These are phyloP conservation scores for Drosophila kurseongensis DNA, from an alignment of 1,140 invertebrate genomes.

Conservation along the genomic window DNA sequence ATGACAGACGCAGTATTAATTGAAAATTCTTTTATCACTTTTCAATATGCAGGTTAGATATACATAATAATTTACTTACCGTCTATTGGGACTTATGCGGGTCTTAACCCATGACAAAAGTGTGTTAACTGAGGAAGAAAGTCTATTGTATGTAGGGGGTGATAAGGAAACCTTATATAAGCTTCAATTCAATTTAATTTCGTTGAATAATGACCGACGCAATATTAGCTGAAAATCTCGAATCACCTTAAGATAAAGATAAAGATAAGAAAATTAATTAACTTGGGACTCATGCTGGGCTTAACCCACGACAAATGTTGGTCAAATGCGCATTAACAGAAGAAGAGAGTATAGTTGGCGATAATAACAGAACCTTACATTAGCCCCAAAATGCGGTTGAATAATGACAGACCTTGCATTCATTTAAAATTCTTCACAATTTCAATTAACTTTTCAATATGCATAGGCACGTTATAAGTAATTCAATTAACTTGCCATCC, in stretches of 20 bases:
- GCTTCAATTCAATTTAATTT: too few species aligned
- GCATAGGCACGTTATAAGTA: not conserved
- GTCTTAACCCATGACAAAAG: not conserved
- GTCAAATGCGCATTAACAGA: too few species aligned
- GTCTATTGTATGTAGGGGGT: not conserved
- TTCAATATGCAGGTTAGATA: not conserved
- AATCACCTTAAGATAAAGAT: too few species aligned
- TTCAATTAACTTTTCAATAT: conserved; percentile 4
- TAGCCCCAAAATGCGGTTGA: conserved; percentile 3
- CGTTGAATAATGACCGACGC: too few species aligned
- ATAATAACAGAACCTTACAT: not conserved
- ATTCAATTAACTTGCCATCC: conserved; percentile 9
- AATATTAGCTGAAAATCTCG: too few species aligned
- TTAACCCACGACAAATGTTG: too few species aligned
- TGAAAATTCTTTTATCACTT: conserved; percentile 23
- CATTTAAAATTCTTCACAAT: conserved; percentile 25
- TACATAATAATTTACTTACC: conserved; percentile 14
- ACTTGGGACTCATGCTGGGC: too few species aligned
- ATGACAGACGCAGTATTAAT: conserved; percentile 41
- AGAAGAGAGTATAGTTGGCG: too few species aligned
- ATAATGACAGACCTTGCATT: conserved; percentile 35
- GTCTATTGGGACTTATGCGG: not conserved
- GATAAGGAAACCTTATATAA: not conserved
- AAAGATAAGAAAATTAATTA: too few species aligned
- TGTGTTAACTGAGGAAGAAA: conserved; percentile 15